Base-by-base conservation (phyloP, 1,140 invertebrate species). In the Bombyx mori region DNA sequence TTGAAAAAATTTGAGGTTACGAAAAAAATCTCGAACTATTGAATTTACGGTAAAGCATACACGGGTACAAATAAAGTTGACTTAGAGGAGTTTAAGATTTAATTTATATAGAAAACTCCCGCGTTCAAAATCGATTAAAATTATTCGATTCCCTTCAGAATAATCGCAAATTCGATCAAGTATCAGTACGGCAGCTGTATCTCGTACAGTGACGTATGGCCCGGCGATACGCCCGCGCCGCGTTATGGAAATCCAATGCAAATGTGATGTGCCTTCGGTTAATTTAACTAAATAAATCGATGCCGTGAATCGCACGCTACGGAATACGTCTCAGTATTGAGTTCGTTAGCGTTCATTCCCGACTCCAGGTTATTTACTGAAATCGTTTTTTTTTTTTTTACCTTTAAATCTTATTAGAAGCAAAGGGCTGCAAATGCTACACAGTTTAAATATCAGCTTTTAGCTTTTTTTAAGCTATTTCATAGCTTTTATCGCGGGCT, bases 171-270 rank as follows among this genome's bases (percentile, higher is more conserved):
- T 65, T 73, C 65, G 68, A 79, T 74, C 75, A 77, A 68, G 51
- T 66, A 71, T 71, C 60, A 63, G 54, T 71, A 63, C 58, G 7
- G 48, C 10, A 56, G 51, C 56, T 61, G 62, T 75, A 78, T 82
- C 77, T 75, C 67, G 54, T 65, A 68, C 73, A 82, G 81, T 86
- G 81, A 86, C 81, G 81, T 84, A 86, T 84, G 73, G 70, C 53
- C 69, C 58, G 61, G 59, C 72, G 83, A 84, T 82, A 84, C 76
- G 68, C 73, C 77, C 50, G 62, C 57, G 53, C 67, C 58, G 64
- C 73, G 74, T 79, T 88, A 88, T 88, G 86, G 80, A 86, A 88
- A 88, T 87, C 70, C 73, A 75, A 88, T 88, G 86, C 86, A 88
- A 88, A 88, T 88, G 73, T 63, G 71, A 70, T 77, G 68, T 69